These are phyloP conservation scores for Geococcyx californianus DNA, from an alignment of 2,113 vertebrate genomes.

Conservation along the genomic window DNA sequence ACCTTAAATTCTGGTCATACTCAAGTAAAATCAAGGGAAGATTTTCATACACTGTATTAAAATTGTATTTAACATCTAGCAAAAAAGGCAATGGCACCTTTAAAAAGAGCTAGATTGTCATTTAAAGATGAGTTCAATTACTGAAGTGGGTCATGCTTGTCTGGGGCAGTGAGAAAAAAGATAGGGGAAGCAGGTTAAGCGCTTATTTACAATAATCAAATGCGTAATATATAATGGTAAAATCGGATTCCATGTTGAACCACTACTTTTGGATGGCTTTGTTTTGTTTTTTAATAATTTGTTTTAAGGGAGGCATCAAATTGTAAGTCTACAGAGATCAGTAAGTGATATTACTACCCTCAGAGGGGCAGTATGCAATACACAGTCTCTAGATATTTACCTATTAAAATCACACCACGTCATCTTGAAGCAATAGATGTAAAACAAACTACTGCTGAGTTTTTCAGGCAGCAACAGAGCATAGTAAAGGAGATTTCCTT, in stretches of 20 bases:
- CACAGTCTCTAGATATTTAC: not conserved
- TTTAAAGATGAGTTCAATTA: not conserved
- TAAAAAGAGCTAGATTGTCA: not conserved
- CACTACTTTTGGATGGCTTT: not conserved
- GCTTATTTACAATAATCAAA: not conserved
- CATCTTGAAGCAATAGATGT: not conserved
- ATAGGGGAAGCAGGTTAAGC: not conserved
- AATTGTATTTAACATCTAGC: not conserved
- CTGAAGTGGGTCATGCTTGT: not conserved
- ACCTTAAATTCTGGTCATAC: not conserved
- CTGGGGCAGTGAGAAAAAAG: not conserved
- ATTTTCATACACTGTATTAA: accelerated
- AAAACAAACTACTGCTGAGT: not conserved
- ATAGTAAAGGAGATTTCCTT: not conserved
- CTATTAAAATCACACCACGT: not conserved
- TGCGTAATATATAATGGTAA: not conserved
- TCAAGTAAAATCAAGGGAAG: not conserved
- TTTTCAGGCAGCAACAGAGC: not conserved
- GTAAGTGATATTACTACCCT: not conserved
- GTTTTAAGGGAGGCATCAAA: not conserved
- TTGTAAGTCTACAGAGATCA: not conserved
- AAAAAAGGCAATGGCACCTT: not conserved
- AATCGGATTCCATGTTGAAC: not conserved
- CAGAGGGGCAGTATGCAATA: not conserved
- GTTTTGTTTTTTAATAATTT: not conserved